Conservation (phyloP, 2,113 vertebrate genomes). For the Mesitornis unicolor region DNA sequence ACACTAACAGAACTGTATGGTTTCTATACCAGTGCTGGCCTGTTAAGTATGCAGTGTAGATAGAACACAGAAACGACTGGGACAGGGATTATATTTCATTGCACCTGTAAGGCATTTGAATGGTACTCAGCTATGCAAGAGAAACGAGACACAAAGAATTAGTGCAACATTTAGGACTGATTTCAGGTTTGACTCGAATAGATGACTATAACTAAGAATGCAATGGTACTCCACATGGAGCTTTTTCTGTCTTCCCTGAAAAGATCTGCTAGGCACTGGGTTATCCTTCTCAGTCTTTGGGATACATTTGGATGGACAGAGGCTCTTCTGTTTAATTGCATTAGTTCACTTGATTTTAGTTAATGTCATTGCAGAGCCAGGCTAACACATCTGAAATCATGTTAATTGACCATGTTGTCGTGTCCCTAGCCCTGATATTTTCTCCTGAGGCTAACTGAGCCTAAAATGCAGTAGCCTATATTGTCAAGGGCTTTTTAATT, state of each 20-base stretch:
- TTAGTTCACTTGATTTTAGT: conserved; percentile 5
- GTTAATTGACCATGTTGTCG: conserved; percentile 21
- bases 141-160: background rate
- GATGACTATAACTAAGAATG: background rate
- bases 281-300: background rate
- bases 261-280: background rate
- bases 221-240: background rate
- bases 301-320: background rate
- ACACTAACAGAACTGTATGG: background rate
- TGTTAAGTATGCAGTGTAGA: background rate
- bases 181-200: background rate
- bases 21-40: background rate
- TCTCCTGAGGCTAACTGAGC: background rate
- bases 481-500: conserved; percentile 17
- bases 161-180: background rate
- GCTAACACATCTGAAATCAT: background rate
- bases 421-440: background rate
- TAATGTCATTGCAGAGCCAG: background rate
- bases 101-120: background rate
- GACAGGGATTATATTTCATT: background rate
- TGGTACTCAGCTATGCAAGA: background rate
- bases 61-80: background rate
- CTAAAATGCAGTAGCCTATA: background rate
- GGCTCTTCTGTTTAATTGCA: background rate
- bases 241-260: background rate